phyloP scores from a whole-genome alignment of 2,888 invertebrate genomes.

The Hetaerina titia region DNA sequence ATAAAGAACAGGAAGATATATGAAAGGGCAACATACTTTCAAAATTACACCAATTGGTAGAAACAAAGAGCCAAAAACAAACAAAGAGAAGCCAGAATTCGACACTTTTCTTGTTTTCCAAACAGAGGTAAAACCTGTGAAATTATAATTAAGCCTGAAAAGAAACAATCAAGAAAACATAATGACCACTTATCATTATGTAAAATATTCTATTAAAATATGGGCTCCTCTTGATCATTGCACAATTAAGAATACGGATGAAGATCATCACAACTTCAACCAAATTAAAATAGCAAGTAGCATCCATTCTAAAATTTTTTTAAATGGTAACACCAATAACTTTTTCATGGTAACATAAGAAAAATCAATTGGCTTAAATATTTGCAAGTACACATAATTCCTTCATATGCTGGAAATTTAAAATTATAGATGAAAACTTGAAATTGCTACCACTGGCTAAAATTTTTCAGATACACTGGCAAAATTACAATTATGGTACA shows the following conservation, averaged over 20 bases:
- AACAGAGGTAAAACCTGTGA: not conserved
- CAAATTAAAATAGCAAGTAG: not conserved
- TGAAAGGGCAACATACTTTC: not conserved
- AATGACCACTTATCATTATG: too few species aligned
- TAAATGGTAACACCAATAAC: not conserved
- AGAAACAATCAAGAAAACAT: not conserved
- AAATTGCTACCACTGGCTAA: not conserved
- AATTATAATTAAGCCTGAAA: not conserved
- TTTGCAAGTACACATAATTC: not conserved
- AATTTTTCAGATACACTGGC: not conserved
- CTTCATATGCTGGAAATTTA: not conserved
- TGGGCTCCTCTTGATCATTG: not conserved
- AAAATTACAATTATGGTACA: not conserved
- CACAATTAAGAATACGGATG: not conserved
- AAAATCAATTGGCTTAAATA: not conserved
- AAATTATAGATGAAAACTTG: not conserved
- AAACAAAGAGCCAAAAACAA: not conserved
- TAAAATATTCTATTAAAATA: too few species aligned
- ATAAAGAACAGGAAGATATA: not conserved
- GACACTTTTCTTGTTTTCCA: not conserved
- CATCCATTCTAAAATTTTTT: not conserved
- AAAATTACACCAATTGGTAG: not conserved
- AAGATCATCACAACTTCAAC: not conserved
- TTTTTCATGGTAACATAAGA: not conserved
- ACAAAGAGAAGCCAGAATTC: not conserved